Evolutionary conservation across 2,113 vertebrate species (phyloP).

Genomic region (Coreoperca whiteheadi): DNA sequence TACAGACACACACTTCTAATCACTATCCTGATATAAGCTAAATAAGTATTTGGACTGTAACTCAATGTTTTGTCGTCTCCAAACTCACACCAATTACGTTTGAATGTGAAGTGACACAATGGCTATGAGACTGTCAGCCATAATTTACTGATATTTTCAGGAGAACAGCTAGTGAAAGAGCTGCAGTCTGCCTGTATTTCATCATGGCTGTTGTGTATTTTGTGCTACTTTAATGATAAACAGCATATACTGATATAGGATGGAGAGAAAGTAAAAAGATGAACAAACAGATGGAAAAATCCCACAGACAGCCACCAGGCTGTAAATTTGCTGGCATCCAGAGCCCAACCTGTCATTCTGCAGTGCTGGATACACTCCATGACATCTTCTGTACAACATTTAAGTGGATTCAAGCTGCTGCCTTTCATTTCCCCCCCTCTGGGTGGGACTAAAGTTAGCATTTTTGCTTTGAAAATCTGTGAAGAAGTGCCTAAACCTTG

Average conservation of each 20-base stretch:
- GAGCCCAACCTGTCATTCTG: constrained; percentile 32
- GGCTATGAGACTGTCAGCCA: not conserved
- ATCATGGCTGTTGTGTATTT: not conserved
- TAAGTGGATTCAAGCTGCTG: constrained; percentile 50
- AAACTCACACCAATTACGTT: not conserved
- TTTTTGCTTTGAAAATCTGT: constrained; percentile 27
- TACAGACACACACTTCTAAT: not conserved
- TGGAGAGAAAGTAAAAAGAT: constrained; percentile 24
- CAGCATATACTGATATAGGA: not conserved
- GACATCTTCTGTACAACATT: constrained; percentile 37
- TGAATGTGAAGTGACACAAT: constrained; percentile 18
- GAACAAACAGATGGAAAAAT: constrained; percentile 46
- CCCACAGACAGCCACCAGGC: constrained; percentile 44
- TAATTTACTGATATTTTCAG: not conserved
- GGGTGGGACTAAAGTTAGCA: constrained; percentile 27
- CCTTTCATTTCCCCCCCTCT: not conserved
- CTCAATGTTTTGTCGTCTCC: not conserved
- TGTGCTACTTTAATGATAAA: not conserved
- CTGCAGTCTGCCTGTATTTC: not conserved
- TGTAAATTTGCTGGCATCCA: constrained; percentile 47
- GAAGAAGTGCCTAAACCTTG: not conserved
- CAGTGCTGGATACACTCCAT: constrained; percentile 30
- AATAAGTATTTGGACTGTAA: not conserved
- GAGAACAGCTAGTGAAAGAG: not conserved
- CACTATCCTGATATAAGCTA: not conserved